These are phyloP conservation scores for Anoplopoma fimbria DNA, from an alignment of 2,113 vertebrate species.

Conservation along the genomic window DNA sequence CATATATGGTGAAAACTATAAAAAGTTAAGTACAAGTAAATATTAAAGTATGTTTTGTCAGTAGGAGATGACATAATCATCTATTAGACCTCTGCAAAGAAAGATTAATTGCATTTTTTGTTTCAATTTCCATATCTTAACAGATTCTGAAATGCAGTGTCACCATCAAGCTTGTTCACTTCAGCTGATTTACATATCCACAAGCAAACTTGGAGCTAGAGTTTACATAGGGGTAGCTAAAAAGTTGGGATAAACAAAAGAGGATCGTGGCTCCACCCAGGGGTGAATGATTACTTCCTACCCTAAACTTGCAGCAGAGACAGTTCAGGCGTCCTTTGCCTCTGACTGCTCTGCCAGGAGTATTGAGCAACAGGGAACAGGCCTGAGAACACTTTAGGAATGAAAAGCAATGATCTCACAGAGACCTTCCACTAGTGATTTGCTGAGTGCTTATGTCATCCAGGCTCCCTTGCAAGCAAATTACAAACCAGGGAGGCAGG, in stretches of 20 bases:
- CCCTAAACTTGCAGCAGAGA: conserved; percentile 40
- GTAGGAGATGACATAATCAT: neutral
- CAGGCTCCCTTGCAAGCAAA: conserved; percentile 5
- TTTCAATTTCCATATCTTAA: neutral
- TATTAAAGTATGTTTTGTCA: neutral
- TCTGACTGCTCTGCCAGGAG: conserved; percentile 28
- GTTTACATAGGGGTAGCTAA: neutral
- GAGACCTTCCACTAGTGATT: conserved; percentile 19
- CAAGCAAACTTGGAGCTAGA: conserved; percentile 19
- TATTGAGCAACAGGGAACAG: conserved; percentile 63
- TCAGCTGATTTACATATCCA: neutral
- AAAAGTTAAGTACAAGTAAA: neutral
- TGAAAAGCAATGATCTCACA: conserved; percentile 43
- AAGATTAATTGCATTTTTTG: neutral
- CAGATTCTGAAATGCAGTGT: neutral
- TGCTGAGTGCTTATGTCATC: conserved; percentile 34
- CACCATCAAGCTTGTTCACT: neutral
- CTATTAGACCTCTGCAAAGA: neutral
- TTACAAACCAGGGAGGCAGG: conserved; percentile 41
- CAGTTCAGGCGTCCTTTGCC: conserved; percentile 33
- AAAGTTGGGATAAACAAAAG: conserved; percentile 37
- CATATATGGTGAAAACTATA: conserved; percentile 39
- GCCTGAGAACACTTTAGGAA: conserved; percentile 42
- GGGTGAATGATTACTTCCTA: conserved; percentile 71
- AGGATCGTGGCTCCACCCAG: conserved; percentile 57